Base-by-base conservation (phyloP, 2,113 vertebrate species). In the Columba janthina region DNA sequence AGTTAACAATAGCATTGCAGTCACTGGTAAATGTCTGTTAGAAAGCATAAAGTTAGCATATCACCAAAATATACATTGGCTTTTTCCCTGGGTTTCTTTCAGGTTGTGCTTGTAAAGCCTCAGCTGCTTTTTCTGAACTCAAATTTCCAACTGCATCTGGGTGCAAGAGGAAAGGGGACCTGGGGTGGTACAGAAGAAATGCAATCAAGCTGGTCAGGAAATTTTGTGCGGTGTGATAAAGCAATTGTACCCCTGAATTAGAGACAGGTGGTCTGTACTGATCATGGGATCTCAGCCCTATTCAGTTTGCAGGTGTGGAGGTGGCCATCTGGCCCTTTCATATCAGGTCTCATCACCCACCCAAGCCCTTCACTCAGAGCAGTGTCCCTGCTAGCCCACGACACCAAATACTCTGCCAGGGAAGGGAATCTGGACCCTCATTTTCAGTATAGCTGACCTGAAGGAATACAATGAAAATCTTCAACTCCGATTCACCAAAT, bases 311-410 rank as follows among this genome's bases (percentile, higher is more conserved):
- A 78, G 46, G 4, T 4, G 13, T 78, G 36, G 36, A 78, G 11
- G 42, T n/a, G 56, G n/a, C 36, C 31, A 22, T 29, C 22, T 38
- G 78, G 11, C 3, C 36, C 22, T 75, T 62, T 69, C 48, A 34
- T 0, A 0, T 17, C 40, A 36, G 15, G 34, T 29, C 25, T 36
- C 38, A 15, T 8, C 0, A 0, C 13, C 28, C 29, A 14, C 13
- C 28, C 4, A 6, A 56, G 38, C 53, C 54, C 36, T 58, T 58
- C 44, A 34, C 42, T 28, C 17, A 32, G 12, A 58, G 13, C 48
- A 44, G 7, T 2, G 32, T 44, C n/a, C 15, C 25, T 19, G 0
- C 25, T 48, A 65, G 12, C n/a, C 54, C 8, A 2, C 38, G 50
- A 6, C n/a, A 64, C 20, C 14, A 76, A 75, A 65, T 20, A 11